phyloP scores from a whole-genome alignment of 2,888 invertebrate species.

The Dryococelus australis region DNA sequence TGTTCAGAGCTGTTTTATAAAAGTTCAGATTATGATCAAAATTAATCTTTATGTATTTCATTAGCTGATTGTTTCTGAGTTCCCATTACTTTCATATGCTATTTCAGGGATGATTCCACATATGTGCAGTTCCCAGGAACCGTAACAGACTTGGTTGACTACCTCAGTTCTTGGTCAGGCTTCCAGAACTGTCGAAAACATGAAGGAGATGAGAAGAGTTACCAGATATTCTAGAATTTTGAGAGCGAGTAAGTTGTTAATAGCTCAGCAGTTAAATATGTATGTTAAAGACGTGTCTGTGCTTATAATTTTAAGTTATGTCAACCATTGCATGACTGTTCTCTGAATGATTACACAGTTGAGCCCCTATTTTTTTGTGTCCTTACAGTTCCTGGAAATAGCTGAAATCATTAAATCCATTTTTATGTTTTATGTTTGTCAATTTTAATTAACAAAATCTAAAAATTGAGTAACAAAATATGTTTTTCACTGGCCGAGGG shows the following conservation, averaged over 20 bases:
- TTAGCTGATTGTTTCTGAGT: too few species aligned
- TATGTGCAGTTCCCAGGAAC: conserved; percentile 49
- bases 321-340: too few species aligned
- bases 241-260: conserved; percentile 48
- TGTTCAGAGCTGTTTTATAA: too few species aligned
- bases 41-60: too few species aligned
- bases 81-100: background rate
- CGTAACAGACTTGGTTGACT: conserved; percentile 53
- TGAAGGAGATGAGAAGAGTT: conserved; percentile 51
- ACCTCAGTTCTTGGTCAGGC: conserved; percentile 54
- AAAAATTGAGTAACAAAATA: too few species aligned
- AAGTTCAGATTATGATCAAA: too few species aligned
- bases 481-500: too few species aligned
- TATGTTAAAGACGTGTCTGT: background rate
- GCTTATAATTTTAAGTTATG: conserved; percentile 32
- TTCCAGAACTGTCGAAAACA: conserved; percentile 52
- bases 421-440: background rate
- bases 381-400: too few species aligned
- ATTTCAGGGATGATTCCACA: conserved; percentile 52
- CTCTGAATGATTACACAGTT: too few species aligned
- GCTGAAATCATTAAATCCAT: background rate
- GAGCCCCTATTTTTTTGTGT: too few species aligned
- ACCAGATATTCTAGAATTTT: conserved; percentile 50
- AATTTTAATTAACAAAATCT: too few species aligned
- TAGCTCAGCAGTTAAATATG: background rate